A percentile compares a stretch with the other conserved stretches of the same genome.
Evolutionary conservation across 2,113 vertebrate species (phyloP).

Genomic region (Eurystomus gularis): DNA sequence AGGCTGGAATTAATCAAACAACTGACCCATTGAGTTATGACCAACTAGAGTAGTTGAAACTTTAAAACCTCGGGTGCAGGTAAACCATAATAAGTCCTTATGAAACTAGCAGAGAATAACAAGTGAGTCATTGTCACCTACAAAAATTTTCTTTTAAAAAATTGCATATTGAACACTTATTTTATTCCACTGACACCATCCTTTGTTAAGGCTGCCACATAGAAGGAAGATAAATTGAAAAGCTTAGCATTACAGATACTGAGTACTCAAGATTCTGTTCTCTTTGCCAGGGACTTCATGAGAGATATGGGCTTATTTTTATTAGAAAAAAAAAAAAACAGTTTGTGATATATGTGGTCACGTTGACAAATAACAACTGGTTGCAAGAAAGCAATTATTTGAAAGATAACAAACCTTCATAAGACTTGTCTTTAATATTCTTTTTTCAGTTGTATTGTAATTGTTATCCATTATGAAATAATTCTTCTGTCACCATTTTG

Average conservation of each 20-base stretch:
- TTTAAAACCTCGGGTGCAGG: background rate
- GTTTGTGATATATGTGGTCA: background rate
- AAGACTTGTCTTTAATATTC: background rate
- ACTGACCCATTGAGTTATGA: background rate
- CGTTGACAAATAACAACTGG: background rate
- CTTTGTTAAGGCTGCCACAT: background rate
- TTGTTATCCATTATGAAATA: background rate
- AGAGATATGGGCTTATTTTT: background rate
- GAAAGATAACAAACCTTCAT: background rate
- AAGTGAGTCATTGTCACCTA: background rate
- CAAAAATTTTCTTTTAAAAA: background rate
- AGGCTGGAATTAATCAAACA: slow-evolving; percentile 56
- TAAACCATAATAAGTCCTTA: background rate
- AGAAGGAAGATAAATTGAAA: background rate
- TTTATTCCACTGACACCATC: background rate
- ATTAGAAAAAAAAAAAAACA: background rate
- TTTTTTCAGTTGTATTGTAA: background rate
- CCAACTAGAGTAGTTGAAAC: background rate
- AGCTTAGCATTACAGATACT: background rate
- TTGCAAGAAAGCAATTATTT: background rate
- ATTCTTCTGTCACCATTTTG: background rate
- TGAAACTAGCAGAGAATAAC: background rate
- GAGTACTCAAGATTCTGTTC: background rate
- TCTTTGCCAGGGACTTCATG: background rate
- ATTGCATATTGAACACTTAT: background rate